phyloP scores from a whole-genome alignment of 2,113 vertebrate genomes.

The Steatornis caripensis region DNA sequence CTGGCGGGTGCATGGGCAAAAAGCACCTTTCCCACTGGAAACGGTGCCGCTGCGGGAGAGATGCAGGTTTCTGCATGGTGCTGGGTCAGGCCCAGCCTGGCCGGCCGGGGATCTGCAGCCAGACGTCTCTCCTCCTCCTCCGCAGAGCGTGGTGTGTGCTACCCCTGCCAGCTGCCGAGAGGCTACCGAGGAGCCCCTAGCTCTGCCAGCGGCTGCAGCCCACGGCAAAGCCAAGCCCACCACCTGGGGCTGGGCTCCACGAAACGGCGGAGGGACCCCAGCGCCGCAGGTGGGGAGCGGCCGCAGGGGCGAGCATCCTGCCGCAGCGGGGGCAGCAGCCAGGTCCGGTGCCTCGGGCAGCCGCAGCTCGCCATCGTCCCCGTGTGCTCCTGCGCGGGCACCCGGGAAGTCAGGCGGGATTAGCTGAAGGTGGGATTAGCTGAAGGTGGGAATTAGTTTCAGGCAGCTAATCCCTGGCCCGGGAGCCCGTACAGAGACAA shows the following conservation, averaged over 20 bases:
- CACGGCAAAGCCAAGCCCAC: fast-evolving
- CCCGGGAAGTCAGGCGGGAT: neutral
- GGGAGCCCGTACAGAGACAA: neutral
- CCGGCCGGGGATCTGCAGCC: fast-evolving
- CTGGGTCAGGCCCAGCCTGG: neutral
- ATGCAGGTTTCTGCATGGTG: neutral
- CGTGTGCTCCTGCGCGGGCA: neutral
- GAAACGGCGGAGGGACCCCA: fast-evolving
- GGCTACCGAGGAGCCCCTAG: neutral
- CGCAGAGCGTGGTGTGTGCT: neutral
- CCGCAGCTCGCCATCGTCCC: fast-evolving
- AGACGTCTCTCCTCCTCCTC: neutral
- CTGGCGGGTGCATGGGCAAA: neutral
- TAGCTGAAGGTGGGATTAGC: neutral
- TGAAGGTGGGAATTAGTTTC: neutral
- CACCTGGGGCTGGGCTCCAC: neutral
- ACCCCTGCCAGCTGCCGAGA: neutral
- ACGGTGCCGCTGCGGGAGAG: neutral
- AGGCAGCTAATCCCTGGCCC: neutral
- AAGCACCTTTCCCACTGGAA: neutral
- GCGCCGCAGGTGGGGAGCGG: neutral
- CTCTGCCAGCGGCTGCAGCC: neutral
- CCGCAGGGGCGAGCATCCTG: neutral
- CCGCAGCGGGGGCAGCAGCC: neutral
- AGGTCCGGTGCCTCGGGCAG: neutral